Evolutionary conservation across 30 jellyfish, hydroid and myxozoan genomes (phyloP), one percentile per base, ranked within the genome.

Genomic region (Morbakka virulenta): DNA sequence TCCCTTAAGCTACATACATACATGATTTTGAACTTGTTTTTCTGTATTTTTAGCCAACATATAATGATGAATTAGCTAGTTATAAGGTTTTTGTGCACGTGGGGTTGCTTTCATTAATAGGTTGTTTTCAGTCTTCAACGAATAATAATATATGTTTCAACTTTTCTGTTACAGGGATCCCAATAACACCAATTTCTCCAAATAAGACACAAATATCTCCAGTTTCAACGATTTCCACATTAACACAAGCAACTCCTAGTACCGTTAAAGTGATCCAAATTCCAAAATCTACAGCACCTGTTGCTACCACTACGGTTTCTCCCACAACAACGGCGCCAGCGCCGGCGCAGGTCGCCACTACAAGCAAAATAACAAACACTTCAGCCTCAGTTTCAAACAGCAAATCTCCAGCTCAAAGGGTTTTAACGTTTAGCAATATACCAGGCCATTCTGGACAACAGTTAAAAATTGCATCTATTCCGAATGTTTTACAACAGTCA

Each of bases 251-350:
- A 17, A 62, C 50, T 28, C 22, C 76, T 3, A 22, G 84, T 49
- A 50, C 96, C 0, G 97, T 93, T 65, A 93, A 86, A 67, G 96
- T 93, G 22, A 94, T 93, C 3, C 97, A 81, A 72, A 74, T 93
- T 22, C 96, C 95, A 23, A 93, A 82, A 52, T 27, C 96, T n/a
- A 49, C 52, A 34, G n/a, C n/a, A n/a, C n/a, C n/a, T n/a, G n/a
- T n/a, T n/a, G n/a, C n/a, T n/a, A n/a, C n/a, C n/a, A n/a, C n/a
- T n/a, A n/a, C n/a, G n/a, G n/a, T n/a, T n/a, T 2, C 31, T 6
- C 2, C 36, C 20, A 3, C 95, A 20, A 32, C 89, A 4, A 12
- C 71, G 24, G 81, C 50, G 64, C 28, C 83, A 12, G 26, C 83
- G 0, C 22, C 75, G 1, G 51, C 82, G 2, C 52, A 21, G 11